Percentiles rank a stretch among this genome's conserved stretches.
Conservation (phyloP, 2,888 invertebrate genomes). For the Eugnorisma glareosa region DNA sequence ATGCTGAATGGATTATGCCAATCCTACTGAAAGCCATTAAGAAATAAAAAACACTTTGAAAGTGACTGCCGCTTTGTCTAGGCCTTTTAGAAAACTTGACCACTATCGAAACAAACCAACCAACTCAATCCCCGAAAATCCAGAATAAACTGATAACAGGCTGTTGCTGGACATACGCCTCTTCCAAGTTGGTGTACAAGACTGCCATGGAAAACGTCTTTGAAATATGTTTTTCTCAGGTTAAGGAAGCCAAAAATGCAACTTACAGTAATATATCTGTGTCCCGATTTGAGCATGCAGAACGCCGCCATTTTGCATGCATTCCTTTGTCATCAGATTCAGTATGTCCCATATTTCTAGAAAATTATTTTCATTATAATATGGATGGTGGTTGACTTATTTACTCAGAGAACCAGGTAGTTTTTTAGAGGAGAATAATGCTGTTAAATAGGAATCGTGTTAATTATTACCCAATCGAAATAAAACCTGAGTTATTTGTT, state of each 20-base stretch:
- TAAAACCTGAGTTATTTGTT: no score
- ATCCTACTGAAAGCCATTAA: not conserved
- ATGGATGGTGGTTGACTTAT: no score
- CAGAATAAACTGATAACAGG: not conserved
- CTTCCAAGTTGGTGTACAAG: not conserved
- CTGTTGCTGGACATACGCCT: not conserved
- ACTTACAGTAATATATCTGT: constrained; percentile 53
- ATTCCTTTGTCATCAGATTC: constrained; percentile 41
- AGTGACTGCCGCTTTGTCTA: not conserved
- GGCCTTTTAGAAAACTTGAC: not conserved
- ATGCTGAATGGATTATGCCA: no score
- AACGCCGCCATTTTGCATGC: constrained; percentile 48
- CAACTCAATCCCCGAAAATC: not conserved
- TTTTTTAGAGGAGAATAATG: no score
- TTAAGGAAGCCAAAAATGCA: not conserved
- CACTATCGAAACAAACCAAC: not conserved
- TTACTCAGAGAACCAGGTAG: no score
- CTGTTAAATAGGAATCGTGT: no score
- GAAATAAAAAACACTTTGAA: not conserved
- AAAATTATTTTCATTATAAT: not conserved
- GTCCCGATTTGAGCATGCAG: constrained; percentile 41
- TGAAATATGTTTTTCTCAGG: not conserved
- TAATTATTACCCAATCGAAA: no score
- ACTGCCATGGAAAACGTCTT: not conserved
- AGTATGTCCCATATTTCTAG: constrained; percentile 46